These are phyloP conservation scores for Sternarchorhynchus goeldii DNA, from an alignment of 2,797 vertebrate genomes.

Conservation along the genomic window DNA sequence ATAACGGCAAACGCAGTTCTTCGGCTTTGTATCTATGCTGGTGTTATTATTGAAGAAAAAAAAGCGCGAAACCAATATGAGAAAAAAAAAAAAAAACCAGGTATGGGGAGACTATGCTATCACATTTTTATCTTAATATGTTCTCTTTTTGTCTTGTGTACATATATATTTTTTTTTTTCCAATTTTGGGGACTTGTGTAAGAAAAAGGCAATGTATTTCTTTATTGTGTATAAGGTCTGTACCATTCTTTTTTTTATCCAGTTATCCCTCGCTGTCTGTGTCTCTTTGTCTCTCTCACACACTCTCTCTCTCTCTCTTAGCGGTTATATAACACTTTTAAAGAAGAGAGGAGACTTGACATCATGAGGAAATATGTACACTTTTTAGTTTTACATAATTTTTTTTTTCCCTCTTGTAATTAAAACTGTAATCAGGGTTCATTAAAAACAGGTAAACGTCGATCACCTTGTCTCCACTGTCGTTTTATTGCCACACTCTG, in stretches of 20 bases:
- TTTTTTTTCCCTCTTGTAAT: conserved; percentile 77
- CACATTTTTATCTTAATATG: conserved; percentile 50
- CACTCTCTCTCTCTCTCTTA: conserved; percentile 49
- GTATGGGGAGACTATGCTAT: conserved; percentile 55
- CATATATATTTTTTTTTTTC: conserved; percentile 69
- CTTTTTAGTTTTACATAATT: conserved; percentile 71
- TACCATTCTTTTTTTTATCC: conserved; percentile 60
- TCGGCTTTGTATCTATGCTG: conserved; percentile 47
- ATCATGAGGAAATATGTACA: conserved; percentile 64
- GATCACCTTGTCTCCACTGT: conserved; percentile 17
- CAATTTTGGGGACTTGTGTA: conserved; percentile 65
- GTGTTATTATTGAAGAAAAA: conserved; percentile 50
- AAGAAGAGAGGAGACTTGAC: conserved; percentile 54
- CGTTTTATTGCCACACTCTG: not conserved
- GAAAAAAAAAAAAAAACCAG: conserved; percentile 49
- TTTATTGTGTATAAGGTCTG: conserved; percentile 65
- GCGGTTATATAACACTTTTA: conserved; percentile 59
- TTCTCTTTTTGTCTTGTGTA: conserved; percentile 58
- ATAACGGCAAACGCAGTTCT: conserved; percentile 18
- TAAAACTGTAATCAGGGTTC: conserved; percentile 84
- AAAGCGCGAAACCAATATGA: too few species aligned
- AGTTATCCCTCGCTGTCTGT: conserved; percentile 37
- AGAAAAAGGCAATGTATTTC: conserved; percentile 70
- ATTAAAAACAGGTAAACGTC: conserved; percentile 76
- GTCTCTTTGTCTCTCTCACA: conserved; percentile 20